Evolutionary conservation across 2,888 invertebrate genomes (phyloP).

Genomic region (Heterodera filipjevi): DNA sequence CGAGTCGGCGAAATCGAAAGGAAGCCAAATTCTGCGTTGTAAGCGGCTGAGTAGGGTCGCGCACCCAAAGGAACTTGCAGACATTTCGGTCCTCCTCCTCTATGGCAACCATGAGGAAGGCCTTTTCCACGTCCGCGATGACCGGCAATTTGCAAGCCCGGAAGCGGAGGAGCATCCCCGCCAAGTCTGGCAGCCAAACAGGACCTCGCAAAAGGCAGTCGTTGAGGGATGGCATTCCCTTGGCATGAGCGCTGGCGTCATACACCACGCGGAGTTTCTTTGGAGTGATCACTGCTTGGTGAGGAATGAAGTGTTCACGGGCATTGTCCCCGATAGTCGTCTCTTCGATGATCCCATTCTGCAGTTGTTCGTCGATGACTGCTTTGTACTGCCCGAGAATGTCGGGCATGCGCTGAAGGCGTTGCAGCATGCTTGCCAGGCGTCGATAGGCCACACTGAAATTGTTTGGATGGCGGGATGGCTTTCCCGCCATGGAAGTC

Average conservation of each 20-base stretch:
- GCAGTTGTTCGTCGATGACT: slow-evolving; percentile 6
- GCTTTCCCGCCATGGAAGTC: background rate
- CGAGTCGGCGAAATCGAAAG: slow-evolving; percentile 34
- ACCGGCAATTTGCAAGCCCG: slow-evolving; percentile 14
- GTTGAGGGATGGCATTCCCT: slow-evolving; percentile 26
- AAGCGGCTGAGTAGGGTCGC: background rate
- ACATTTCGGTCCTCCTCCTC: slow-evolving; percentile 36
- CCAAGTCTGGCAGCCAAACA: slow-evolving; percentile 32
- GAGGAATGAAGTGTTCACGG: background rate
- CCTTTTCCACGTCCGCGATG: slow-evolving; percentile 35
- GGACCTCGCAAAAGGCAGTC: slow-evolving; percentile 40
- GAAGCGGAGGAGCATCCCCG: slow-evolving; percentile 34
- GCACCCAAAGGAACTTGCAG: slow-evolving; percentile 41
- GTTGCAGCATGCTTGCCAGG: background rate
- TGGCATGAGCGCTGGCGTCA: slow-evolving; percentile 42
- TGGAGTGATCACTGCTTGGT: slow-evolving; percentile 17
- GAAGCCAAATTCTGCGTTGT: slow-evolving; percentile 26
- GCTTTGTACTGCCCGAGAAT: slow-evolving; percentile 3
- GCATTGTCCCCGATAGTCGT: background rate
- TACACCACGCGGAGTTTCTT: slow-evolving; percentile 51
- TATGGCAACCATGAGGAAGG: slow-evolving; percentile 34
- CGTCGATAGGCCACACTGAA: background rate
- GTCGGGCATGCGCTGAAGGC: background rate
- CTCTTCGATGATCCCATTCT: slow-evolving; percentile 37
- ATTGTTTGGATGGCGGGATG: background rate